Base-by-base conservation (phyloP, 2,888 invertebrate genomes). In the Drosophila greeni region DNA sequence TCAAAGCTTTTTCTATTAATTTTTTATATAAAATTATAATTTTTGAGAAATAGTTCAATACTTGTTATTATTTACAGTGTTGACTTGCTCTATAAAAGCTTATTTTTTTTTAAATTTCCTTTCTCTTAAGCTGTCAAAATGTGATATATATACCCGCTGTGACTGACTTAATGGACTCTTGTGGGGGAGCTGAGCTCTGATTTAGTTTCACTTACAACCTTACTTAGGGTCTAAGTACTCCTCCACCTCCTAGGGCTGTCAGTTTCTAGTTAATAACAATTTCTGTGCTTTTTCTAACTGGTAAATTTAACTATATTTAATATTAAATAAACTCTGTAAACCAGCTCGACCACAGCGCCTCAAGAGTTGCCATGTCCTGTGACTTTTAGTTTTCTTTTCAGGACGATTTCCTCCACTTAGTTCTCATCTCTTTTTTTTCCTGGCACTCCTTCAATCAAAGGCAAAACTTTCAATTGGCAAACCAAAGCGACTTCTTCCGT, bases 381-480 rank as follows among this genome's bases (percentile, higher is more conserved):
- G 26, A 12, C 43, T 43, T 43, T 43, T 18, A 43, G 3, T 5
- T 23, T 43, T 45, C 16, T 18, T 14, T 23, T 48, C 36, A 24
- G 26, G 8, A 36, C 29, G 55, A 55, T 55, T 55, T 55, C n/a
- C 47, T 20, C 12, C 11, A 8, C 34, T 54, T 23, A 8, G 24
- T 16, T 23, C 12, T 11, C 5, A 5, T 11, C 26, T 24, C 24
- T 3, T 9, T 0, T 29, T 29, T 20, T 12, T 16, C 1, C 16
- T 5, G 5, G 20, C 16, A 51, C 56, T 51, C 31, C 43, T 56
- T 56, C 36, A 45, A 45, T 59, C 59, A 56, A 56, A 56, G 59
- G 37, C 34, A 43, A 59, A 59, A 59, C 59, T 59, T 59, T 58
- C 58, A 43, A 58, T 58, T 58, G 55, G 34, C 55, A 23, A 20